Percentiles rank a stretch among this genome's conserved stretches.
phyloP scores from a whole-genome alignment of 2,888 invertebrate genomes.

The Ormyrus rosae region DNA sequence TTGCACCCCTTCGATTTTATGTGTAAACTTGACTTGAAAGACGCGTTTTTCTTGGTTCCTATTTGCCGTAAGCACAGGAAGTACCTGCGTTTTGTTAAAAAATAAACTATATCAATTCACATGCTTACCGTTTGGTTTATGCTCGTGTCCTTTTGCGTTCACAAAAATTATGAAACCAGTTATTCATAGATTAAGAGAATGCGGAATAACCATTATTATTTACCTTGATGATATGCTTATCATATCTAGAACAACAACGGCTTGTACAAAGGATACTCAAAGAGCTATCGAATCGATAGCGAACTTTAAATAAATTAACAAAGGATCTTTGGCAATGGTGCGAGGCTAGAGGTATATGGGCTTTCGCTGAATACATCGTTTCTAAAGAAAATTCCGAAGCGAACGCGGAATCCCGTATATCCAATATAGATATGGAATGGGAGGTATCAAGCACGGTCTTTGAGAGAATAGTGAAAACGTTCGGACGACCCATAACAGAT shows the following conservation, averaged over 20 bases:
- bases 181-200: too few species aligned
- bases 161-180: background rate
- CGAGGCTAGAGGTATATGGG: background rate
- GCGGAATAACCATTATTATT: too few species aligned
- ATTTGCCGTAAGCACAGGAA: too few species aligned
- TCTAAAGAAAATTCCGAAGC: slow-evolving; percentile 3
- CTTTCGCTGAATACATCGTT: background rate
- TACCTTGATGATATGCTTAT: too few species aligned
- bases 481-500: slow-evolving; percentile 13
- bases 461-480: background rate
- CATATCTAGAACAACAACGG: too few species aligned
- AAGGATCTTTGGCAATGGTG: background rate
- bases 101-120: too few species aligned
- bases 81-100: too few species aligned
- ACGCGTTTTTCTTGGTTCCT: too few species aligned
- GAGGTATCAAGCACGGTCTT: background rate
- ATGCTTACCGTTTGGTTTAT: background rate
- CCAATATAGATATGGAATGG: background rate
- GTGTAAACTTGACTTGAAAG: too few species aligned
- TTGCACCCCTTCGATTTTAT: too few species aligned
- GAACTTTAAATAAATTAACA: background rate
- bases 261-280: too few species aligned
- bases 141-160: background rate
- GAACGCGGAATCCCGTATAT: background rate
- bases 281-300: background rate